Percentiles rank a stretch among this genome's conserved stretches.
Conservation (phyloP, 2,797 vertebrate species). For the Ceryle rudis region DNA sequence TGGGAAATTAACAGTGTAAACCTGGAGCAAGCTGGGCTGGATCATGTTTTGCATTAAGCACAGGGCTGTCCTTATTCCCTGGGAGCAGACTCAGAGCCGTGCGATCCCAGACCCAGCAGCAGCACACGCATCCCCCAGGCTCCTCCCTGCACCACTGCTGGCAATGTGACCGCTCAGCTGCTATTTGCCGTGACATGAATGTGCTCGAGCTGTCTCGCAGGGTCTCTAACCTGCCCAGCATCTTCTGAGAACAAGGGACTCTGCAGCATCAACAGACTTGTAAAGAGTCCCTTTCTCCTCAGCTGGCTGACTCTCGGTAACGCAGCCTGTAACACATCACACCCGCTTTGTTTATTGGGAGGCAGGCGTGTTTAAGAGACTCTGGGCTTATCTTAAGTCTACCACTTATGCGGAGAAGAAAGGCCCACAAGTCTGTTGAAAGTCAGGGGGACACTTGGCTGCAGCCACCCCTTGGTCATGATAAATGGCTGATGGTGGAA, state of each 20-base stretch:
- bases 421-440: neutral
- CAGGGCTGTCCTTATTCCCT: neutral
- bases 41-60: neutral
- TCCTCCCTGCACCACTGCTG: neutral
- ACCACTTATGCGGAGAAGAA: slow-evolving; percentile 11
- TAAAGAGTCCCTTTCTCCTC: neutral
- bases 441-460: slow-evolving; percentile 19
- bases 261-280: neutral
- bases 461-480: neutral
- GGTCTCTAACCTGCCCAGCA: accelerated
- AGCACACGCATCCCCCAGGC: accelerated
- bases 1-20: neutral
- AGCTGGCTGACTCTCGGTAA: neutral
- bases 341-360: neutral
- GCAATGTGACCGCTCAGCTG: accelerated
- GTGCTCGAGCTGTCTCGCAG: accelerated
- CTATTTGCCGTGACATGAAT: accelerated
- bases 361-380: slow-evolving; percentile 17
- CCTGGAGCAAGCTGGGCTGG: neutral
- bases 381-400: slow-evolving; percentile 31
- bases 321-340: slow-evolving; percentile 24
- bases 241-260: neutral
- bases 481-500: neutral
- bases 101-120: neutral
- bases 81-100: neutral